Conservation (phyloP, 2,113 vertebrate genomes). For the Syngnathoides biaculeatus region DNA sequence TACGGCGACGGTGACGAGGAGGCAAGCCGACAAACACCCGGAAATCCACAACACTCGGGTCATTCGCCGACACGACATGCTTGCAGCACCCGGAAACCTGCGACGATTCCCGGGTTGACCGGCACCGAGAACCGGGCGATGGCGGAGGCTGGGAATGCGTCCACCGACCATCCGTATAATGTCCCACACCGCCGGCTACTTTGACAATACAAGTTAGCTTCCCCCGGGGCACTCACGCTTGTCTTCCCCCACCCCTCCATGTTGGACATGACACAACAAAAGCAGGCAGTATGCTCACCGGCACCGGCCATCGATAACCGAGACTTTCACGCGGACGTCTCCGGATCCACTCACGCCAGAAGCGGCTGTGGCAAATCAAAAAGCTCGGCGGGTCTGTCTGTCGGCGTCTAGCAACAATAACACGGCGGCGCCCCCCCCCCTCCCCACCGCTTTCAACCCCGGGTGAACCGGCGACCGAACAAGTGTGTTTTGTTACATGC, state of each 20-base stretch:
- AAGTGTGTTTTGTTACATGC: slow-evolving; percentile 18
- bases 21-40: slow-evolving; percentile 53
- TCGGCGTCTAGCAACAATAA: slow-evolving; percentile 68
- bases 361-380: background rate
- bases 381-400: slow-evolving; percentile 25
- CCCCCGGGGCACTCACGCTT: slow-evolving; percentile 15
- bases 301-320: background rate
- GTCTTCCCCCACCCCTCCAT: slow-evolving; percentile 1
- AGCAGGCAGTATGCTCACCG: slow-evolving; percentile 1
- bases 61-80: slow-evolving; percentile 16
- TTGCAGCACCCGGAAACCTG: slow-evolving; percentile 51
- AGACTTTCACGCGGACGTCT: slow-evolving; percentile 1
- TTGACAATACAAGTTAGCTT: slow-evolving; percentile 36
- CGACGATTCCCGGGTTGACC: slow-evolving; percentile 44
- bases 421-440: slow-evolving; percentile 59
- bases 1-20: background rate
- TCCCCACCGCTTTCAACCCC: slow-evolving; percentile 27
- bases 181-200: slow-evolving; percentile 50
- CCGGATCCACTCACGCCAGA: slow-evolving; percentile 6
- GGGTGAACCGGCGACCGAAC: slow-evolving; percentile 39
- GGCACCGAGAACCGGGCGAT: slow-evolving; percentile 42
- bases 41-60: slow-evolving; percentile 59
- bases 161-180: background rate
- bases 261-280: slow-evolving; percentile 52
- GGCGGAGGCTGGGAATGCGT: background rate